Conservation (phyloP, 2,797 vertebrate species). For the Kryptopterus vitreolus region DNA sequence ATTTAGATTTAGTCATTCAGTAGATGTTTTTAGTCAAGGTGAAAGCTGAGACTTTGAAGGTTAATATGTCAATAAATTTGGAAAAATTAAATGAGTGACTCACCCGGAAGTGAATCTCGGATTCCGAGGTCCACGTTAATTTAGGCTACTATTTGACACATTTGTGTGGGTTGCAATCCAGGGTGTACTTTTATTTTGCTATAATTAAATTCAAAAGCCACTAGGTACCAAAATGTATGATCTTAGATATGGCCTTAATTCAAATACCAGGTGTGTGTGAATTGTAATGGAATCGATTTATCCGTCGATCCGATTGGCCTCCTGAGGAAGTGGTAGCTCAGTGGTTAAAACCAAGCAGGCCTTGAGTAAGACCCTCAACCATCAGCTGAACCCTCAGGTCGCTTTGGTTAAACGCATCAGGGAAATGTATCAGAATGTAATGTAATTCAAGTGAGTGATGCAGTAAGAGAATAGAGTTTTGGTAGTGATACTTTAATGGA, state of each 20-base stretch:
- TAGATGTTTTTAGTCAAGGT: neutral
- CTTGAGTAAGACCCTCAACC: slow-evolving; percentile 10
- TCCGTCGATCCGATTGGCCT: neutral
- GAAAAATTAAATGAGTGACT: neutral
- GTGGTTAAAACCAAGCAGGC: neutral
- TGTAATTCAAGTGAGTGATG: neutral
- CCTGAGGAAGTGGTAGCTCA: neutral
- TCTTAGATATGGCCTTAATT: neutral
- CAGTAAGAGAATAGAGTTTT: neutral
- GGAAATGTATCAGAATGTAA: neutral
- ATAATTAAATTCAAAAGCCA: neutral
- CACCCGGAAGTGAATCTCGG: neutral
- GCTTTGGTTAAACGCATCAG: neutral
- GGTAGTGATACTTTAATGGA: neutral
- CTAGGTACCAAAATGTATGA: neutral
- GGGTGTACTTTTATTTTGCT: neutral
- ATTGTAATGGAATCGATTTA: too few relatives aligned
- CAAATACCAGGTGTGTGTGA: neutral
- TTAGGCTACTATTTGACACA: neutral
- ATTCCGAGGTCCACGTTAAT: neutral
- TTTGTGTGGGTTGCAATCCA: neutral
- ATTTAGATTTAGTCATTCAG: neutral
- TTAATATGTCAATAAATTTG: neutral
- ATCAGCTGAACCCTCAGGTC: neutral
- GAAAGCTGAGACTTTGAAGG: neutral